Conservation (phyloP, 2,888 invertebrate genomes). For the Oasisia sp. region DNA sequence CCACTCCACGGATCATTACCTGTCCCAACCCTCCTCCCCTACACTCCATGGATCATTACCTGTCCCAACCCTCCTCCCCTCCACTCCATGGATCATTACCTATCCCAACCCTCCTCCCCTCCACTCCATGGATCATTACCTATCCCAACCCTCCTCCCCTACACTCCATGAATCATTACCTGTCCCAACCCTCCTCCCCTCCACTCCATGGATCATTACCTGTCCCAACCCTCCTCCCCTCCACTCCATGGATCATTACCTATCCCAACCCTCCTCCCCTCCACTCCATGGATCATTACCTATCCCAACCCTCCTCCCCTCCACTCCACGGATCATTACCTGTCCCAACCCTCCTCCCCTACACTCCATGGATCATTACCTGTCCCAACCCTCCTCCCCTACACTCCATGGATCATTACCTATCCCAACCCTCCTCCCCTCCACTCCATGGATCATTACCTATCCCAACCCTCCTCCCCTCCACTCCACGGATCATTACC, state of each 20-base stretch:
- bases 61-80: no score
- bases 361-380: no score
- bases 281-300: not conserved
- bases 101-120: not conserved
- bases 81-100: not conserved
- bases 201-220: constrained; percentile 41
- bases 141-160: not conserved
- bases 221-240: constrained; percentile 69
- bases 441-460: not conserved
- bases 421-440: not conserved
- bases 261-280: not conserved
- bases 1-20: not conserved
- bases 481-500: not conserved
- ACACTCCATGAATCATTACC: not conserved
- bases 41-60: no score
- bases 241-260: constrained; percentile 62
- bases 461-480: not conserved
- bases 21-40: not conserved
- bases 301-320: not conserved
- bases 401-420: no score
- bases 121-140: not conserved
- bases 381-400: not conserved
- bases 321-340: not conserved
- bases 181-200: not conserved
- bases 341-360: not conserved